Percentiles rank a stretch among this genome's conserved stretches.
Conservation (phyloP, 2,113 vertebrate species). For the Notechis scutatus region DNA sequence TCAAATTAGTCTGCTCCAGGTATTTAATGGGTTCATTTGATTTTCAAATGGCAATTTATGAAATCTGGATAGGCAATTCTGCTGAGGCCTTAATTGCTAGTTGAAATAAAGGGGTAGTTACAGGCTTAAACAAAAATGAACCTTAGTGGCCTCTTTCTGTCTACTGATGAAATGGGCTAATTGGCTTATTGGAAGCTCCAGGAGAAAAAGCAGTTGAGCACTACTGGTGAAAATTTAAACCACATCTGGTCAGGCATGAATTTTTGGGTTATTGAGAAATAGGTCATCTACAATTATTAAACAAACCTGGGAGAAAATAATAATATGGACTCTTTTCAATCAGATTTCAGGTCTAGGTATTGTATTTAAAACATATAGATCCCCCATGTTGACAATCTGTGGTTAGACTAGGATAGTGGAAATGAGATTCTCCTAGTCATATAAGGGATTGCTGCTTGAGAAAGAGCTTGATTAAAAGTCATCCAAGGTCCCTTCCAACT, state of each 20-base stretch:
- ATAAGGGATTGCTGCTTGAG: too few species aligned
- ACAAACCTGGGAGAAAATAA: too few species aligned
- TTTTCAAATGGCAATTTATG: not conserved
- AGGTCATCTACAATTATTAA: too few species aligned
- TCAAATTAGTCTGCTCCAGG: not conserved
- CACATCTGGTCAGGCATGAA: not conserved
- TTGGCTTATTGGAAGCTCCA: not conserved
- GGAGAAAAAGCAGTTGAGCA: not conserved
- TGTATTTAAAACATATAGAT: too few species aligned
- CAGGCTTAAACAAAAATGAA: not conserved
- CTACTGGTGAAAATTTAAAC: not conserved
- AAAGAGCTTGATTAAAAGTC: too few species aligned
- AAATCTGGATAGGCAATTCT: not conserved
- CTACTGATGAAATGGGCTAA: not conserved
- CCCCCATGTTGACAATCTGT: too few species aligned
- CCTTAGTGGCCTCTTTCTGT: not conserved
- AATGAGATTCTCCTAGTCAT: too few species aligned
- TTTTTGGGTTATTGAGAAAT: not conserved
- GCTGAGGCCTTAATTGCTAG: not conserved
- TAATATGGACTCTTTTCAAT: too few species aligned
- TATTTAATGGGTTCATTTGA: not conserved
- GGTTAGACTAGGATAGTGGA: too few species aligned
- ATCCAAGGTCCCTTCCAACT: too few species aligned
- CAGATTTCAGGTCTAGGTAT: too few species aligned
- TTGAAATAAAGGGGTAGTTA: not conserved